phyloP scores from a whole-genome alignment of 2,113 vertebrate species.

The Sprattus sprattus region DNA sequence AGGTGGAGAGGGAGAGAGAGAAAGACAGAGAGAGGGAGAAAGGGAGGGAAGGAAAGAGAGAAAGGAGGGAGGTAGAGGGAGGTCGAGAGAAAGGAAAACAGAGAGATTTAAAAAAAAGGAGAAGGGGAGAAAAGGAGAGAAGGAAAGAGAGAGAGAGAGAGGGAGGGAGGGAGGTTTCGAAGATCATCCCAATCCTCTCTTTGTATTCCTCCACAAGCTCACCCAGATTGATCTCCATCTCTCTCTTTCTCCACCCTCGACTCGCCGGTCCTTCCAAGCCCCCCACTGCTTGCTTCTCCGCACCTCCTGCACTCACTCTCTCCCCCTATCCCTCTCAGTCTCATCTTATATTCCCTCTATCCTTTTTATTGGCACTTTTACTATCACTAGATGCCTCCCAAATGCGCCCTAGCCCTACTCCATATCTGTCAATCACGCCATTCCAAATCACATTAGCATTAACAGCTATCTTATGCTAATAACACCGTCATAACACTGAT shows the following conservation, averaged over 20 bases:
- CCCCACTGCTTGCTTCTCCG: conserved; percentile 28
- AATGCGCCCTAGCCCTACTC: conserved; percentile 11
- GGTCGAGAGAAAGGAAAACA: conserved; percentile 21
- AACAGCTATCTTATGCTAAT: conserved; percentile 12
- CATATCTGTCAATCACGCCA: conserved; percentile 10
- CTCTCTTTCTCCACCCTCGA: conserved; percentile 13
- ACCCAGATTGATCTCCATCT: conserved; percentile 26
- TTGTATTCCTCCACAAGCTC: conserved; percentile 35
- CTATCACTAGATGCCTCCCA: conserved; percentile 12
- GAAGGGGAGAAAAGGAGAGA: no score
- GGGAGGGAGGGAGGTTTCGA: not conserved
- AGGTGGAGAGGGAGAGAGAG: conserved; percentile 48
- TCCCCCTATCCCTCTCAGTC: conserved; percentile 9
- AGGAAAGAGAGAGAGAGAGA: not conserved
- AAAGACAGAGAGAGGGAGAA: conserved; percentile 35
- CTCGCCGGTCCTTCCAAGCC: not conserved
- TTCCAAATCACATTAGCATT: conserved; percentile 3
- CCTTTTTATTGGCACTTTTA: conserved; percentile 30
- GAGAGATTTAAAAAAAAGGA: no score
- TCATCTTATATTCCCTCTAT: conserved; percentile 14
- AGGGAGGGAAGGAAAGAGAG: conserved; percentile 20
- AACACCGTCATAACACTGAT: conserved; percentile 7
- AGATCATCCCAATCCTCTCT: conserved; percentile 36
- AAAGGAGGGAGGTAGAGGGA: conserved; percentile 12
- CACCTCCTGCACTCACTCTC: not conserved